These are phyloP conservation scores for Drosophila neotestacea DNA, from an alignment of 2,888 invertebrate genomes.

Conservation along the genomic window DNA sequence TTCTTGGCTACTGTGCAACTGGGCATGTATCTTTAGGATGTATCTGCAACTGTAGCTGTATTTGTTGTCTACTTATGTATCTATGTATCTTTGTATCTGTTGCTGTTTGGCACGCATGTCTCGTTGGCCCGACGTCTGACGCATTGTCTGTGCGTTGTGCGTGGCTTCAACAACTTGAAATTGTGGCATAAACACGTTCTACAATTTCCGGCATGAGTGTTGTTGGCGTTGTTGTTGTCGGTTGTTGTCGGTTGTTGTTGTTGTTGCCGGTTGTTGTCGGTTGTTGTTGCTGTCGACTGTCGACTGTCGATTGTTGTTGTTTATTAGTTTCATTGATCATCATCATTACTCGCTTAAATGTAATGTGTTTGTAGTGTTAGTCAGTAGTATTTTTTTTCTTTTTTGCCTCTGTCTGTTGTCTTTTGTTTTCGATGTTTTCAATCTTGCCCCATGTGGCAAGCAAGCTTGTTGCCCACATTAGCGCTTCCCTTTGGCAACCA, in stretches of 20 bases:
- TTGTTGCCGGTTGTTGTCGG: conserved; percentile 15
- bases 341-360: conserved; percentile 64
- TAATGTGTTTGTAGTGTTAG: conserved; percentile 8
- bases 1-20: conserved; percentile 37
- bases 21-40: conserved; percentile 10
- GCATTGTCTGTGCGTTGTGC: conserved; percentile 78
- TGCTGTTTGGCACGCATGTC: conserved; percentile 72
- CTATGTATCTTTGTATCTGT: conserved; percentile 15
- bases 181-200: conserved; percentile 81
- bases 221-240: conserved; percentile 32
- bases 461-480: background rate
- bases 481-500: background rate
- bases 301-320: conserved; percentile 37
- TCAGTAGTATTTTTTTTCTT: background rate
- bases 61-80: too few relatives aligned
- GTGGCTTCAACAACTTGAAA: conserved; percentile 80
- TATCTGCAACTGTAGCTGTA: conserved; percentile 15
- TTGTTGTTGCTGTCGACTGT: conserved; percentile 27
- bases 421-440: conserved; percentile 4
- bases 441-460: conserved; percentile 8
- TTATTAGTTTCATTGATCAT: conserved; percentile 78
- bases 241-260: conserved; percentile 23
- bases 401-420: background rate
- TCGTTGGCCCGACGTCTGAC: conserved; percentile 64
- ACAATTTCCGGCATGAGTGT: conserved; percentile 80